These are phyloP conservation scores for Phyto melanocephala DNA, from an alignment of 2,888 invertebrate species.

Conservation along the genomic window DNA sequence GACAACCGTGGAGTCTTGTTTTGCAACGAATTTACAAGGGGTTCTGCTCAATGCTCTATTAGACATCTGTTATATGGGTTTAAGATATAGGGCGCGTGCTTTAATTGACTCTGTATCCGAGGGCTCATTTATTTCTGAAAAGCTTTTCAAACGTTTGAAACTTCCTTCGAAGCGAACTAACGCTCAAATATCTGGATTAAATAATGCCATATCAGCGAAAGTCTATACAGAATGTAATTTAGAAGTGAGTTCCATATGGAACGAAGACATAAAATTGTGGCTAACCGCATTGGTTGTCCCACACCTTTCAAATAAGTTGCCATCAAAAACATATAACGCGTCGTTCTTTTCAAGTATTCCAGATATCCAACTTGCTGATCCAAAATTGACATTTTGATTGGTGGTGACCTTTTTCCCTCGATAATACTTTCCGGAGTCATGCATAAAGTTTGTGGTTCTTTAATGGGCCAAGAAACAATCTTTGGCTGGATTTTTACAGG, in stretches of 20 bases:
- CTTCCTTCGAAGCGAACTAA: slow-evolving; percentile 19
- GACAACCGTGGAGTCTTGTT: too few species aligned
- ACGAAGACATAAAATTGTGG: neutral
- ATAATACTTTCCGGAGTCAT: neutral
- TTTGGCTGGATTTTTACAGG: slow-evolving; percentile 13
- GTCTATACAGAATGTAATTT: neutral
- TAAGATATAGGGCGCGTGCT: slow-evolving; percentile 4
- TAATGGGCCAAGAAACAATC: slow-evolving; percentile 20
- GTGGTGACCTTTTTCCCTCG: neutral
- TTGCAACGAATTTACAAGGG: too few species aligned
- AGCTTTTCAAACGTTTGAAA: too few species aligned
- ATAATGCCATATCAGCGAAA: neutral
- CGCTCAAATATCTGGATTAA: slow-evolving; percentile 21
- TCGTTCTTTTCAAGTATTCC: neutral
- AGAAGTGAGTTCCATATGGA: neutral
- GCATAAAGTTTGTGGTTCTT: neutral
- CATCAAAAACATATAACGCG: neutral
- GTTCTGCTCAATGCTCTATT: slow-evolving; percentile 38
- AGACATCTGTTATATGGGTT: neutral
- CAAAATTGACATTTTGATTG: neutral
- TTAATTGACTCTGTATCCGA: slow-evolving; percentile 48
- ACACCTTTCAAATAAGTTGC: slow-evolving; percentile 30
- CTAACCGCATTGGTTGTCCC: slow-evolving; percentile 23
- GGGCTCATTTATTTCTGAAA: slow-evolving; percentile 35
- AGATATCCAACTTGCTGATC: neutral